phyloP scores from a whole-genome alignment of 2,888 invertebrate genomes.

The Melinopterus prodromus region DNA sequence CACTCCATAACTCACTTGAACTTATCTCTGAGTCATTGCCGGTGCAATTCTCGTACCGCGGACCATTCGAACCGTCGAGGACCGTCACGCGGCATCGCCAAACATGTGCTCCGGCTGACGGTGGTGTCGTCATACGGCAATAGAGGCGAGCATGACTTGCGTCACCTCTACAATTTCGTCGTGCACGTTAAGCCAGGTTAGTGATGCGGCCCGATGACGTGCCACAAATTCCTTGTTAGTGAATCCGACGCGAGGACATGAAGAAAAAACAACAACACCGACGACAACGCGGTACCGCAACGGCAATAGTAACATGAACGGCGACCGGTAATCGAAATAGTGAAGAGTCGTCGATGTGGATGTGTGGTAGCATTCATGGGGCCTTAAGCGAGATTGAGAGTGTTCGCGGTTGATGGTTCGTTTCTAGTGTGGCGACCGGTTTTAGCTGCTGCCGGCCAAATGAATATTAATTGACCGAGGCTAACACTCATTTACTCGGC shows the following conservation, averaged over 20 bases:
- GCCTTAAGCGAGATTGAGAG: neutral
- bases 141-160: neutral
- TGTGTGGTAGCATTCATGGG: neutral
- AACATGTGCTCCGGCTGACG: neutral
- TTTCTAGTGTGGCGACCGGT: constrained; percentile 40
- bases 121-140: neutral
- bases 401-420: constrained; percentile 6
- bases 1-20: neutral
- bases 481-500: constrained; percentile 32
- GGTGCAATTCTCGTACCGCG: neutral
- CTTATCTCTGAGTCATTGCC: neutral
- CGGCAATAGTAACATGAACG: neutral
- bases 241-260: constrained; percentile 12
- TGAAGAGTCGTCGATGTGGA: neutral
- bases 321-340: neutral
- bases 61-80: neutral
- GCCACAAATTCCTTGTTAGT: constrained; percentile 32
- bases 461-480: constrained; percentile 40
- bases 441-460: constrained; percentile 41
- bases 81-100: neutral
- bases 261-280: constrained; percentile 14
- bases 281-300: constrained; percentile 10
- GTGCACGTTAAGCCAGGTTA: constrained; percentile 31
- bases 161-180: neutral
- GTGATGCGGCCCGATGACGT: constrained; percentile 27